Evolutionary conservation across 2,797 vertebrate genomes (phyloP).

Genomic region (Thalassophryne amazonica): DNA sequence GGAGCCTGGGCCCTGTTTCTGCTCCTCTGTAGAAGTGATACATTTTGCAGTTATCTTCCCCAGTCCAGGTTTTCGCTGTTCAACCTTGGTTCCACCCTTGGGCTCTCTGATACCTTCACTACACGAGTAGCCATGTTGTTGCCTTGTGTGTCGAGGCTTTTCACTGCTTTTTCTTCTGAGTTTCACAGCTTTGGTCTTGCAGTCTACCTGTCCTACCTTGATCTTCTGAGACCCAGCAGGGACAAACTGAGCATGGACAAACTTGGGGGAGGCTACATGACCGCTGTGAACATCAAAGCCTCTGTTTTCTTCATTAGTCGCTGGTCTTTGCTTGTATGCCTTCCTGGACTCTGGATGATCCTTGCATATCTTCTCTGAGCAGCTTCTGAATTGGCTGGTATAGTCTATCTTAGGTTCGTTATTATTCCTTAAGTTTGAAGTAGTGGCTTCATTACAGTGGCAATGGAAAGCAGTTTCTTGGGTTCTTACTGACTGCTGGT

Average conservation of each 20-base stretch:
- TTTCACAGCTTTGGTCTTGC: conserved; percentile 82
- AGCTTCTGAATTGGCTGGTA: conserved; percentile 17
- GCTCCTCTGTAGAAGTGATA: conserved; percentile 54
- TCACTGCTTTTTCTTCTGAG: conserved; percentile 77
- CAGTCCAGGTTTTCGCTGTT: conserved; percentile 48
- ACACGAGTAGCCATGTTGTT: conserved; percentile 59
- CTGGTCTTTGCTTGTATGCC: conserved; percentile 41
- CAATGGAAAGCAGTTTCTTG: conserved; percentile 37
- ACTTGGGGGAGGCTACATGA: conserved; percentile 52
- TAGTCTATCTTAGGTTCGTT: conserved; percentile 34
- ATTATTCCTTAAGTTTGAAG: conserved; percentile 32
- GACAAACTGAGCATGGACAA: conserved; percentile 81
- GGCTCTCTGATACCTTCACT: conserved; percentile 65
- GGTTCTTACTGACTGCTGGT: conserved; percentile 20
- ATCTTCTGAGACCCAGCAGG: conserved; percentile 78
- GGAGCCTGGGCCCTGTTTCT: conserved; percentile 76
- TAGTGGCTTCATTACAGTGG: conserved; percentile 45
- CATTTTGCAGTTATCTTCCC: conserved; percentile 37
- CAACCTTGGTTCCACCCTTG: conserved; percentile 38
- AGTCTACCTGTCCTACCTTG: conserved; percentile 78
- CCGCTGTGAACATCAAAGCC: conserved; percentile 37
- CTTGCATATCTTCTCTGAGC: conserved; percentile 26
- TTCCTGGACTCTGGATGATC: conserved; percentile 40
- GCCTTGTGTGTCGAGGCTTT: conserved; percentile 67
- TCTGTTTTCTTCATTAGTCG: conserved; percentile 52